Evolutionary conservation across 2,113 vertebrate genomes (phyloP).

Genomic region (Thinocorus orbignyianus): DNA sequence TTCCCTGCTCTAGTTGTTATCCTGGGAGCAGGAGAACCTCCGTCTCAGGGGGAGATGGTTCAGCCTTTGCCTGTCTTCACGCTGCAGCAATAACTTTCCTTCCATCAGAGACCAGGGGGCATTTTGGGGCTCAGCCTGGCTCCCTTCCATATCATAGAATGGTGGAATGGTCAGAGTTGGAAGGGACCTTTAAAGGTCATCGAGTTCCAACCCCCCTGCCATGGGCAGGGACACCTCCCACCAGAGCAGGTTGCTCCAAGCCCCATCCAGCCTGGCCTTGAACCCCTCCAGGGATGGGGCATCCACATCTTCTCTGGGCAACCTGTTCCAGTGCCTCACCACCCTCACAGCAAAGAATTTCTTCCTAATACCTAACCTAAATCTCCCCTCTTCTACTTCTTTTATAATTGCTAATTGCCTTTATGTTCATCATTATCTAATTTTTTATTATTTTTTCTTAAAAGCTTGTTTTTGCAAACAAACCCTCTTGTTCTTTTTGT

Average conservation of each 20-base stretch:
- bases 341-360: too few species aligned
- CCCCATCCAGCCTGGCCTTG: too few species aligned
- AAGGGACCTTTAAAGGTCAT: too few species aligned
- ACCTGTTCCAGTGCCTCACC: too few species aligned
- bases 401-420: not conserved
- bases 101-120: not conserved
- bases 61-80: not conserved
- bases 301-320: too few species aligned
- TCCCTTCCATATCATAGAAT: not conserved
- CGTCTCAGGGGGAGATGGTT: not conserved
- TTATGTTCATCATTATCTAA: not conserved
- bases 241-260: too few species aligned
- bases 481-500: slow-evolving; percentile 46
- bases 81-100: not conserved
- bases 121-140: not conserved
- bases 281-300: too few species aligned
- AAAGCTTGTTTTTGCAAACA: slow-evolving; percentile 50
- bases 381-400: not conserved
- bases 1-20: not conserved
- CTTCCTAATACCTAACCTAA: too few species aligned
- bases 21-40: not conserved
- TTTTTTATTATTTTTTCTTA: not conserved
- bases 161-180: too few species aligned
- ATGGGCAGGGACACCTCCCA: too few species aligned
- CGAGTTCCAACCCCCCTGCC: too few species aligned